Evolutionary conservation across 2,888 invertebrate genomes (phyloP), one percentile per base, ranked within the genome.

Genomic region (Teleogryllus oceanicus): DNA sequence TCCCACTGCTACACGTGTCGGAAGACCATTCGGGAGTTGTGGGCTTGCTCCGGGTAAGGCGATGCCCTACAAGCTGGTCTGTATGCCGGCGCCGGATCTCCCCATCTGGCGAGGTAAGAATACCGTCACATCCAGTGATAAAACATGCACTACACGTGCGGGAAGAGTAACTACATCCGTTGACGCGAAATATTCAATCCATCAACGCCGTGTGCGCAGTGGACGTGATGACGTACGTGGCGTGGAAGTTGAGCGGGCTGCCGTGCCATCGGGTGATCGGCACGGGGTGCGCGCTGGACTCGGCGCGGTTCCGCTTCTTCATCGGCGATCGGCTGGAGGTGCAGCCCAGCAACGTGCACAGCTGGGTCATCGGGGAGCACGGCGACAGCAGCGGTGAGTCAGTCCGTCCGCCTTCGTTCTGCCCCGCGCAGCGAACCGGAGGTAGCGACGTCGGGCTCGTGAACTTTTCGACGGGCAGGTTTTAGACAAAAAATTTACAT

Each of bases 361-460:
- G 95, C 0, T 97, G 95, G 91, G 94, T 97, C 84, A 96, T 97
- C 85, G 97, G 97, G 50, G 97, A 97, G 86, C 97, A 97, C 85
- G 97, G 97, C 1, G 97, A 97, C 85, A 93, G 94, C 80, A 94
- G 94, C 83, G 95, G 93, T 93, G 84, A 86, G 87, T 37, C 1
- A 0, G 5, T 37, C 37, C 37, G 37, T 37, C 37, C 37, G 37
- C 37, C 37, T 8, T 37, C 37, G 37, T 8, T 5, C 37, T 8
- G 1, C 1, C 37, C 37, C 37, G 37, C 5, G 37, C 37, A 37
- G 5, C 37, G 8, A 37, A 5, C 8, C 0, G 8, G 8, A 8
- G 8, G 37, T 37, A 37, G 37, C 4, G 37, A 8, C 5, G 8
- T 0, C 37, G 1, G 37, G 37, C 37, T 37, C 37, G 37, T 0